Evolutionary conservation across 1,140 invertebrate species (phyloP).

Genomic region (Drosophila nannoptera): DNA sequence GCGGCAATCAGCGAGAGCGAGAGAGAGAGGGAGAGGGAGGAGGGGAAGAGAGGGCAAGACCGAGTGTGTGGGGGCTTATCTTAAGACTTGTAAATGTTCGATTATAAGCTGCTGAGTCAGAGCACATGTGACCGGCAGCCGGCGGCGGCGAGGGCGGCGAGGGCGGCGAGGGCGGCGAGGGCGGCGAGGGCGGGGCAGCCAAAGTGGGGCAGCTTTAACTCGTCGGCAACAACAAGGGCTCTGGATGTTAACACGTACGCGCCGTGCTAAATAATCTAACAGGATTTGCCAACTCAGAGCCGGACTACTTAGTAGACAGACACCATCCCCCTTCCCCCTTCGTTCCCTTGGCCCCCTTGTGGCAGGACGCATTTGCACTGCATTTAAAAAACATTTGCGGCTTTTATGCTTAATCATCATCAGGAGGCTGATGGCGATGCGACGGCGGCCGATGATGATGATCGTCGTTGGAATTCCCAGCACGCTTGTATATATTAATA

Average conservation of each 20-base stretch:
- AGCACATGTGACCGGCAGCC: conserved; percentile 19
- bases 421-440: conserved; percentile 37
- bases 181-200: conserved; percentile 2
- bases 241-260: conserved; percentile 58
- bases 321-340: background rate
- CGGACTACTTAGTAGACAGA: conserved; percentile 56
- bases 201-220: conserved; percentile 33
- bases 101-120: conserved; percentile 46
- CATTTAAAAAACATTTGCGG: conserved; percentile 78
- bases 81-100: conserved; percentile 39
- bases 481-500: conserved; percentile 78
- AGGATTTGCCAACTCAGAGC: conserved; percentile 42
- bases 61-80: conserved; percentile 7
- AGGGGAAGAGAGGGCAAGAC: background rate
- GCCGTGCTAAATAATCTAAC: conserved; percentile 69
- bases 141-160: background rate
- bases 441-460: conserved; percentile 28
- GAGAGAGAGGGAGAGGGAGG: conserved; percentile 1
- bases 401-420: conserved; percentile 75
- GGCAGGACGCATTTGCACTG: conserved; percentile 65
- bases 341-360: background rate
- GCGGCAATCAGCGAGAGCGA: conserved; percentile 4
- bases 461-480: conserved; percentile 61
- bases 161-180: too few species aligned
- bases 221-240: conserved; percentile 26